Evolutionary conservation across 2,113 vertebrate genomes (phyloP).

Genomic region (Coregonus clupeaformis): DNA sequence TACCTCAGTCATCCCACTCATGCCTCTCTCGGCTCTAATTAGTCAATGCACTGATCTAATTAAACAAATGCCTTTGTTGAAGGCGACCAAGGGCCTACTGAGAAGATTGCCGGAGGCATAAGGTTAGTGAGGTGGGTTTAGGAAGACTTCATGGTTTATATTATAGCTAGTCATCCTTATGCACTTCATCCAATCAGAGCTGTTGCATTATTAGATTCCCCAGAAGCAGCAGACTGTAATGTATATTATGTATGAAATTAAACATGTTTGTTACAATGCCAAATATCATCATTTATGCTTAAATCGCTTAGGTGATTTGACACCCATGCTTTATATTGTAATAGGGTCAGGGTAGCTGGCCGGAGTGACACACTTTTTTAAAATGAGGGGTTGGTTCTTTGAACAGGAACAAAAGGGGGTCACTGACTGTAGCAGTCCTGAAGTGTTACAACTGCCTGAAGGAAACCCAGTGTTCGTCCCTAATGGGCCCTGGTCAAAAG

Average conservation of each 20-base stretch:
- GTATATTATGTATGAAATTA: background rate
- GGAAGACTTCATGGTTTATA: conserved; percentile 44
- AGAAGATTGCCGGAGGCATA: conserved; percentile 58
- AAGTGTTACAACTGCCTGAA: conserved; percentile 37
- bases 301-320: background rate
- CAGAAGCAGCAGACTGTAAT: background rate
- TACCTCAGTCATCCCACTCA: conserved; percentile 37
- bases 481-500: too few species aligned
- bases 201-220: conserved; percentile 13
- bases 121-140: conserved; percentile 52
- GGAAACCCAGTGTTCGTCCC: background rate
- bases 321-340: conserved; percentile 2
- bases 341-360: background rate
- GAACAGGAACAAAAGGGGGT: conserved; percentile 27
- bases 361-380: background rate
- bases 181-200: conserved; percentile 29
- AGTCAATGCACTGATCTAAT: conserved; percentile 69
- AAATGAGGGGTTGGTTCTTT: conserved; percentile 13
- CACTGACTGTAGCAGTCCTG: conserved; percentile 7
- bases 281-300: background rate
- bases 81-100: conserved; percentile 56
- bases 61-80: conserved; percentile 67
- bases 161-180: conserved; percentile 29
- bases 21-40: conserved; percentile 66
- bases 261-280: background rate